Conservation (phyloP, 2,888 invertebrate genomes). For the Junonia oenone region DNA sequence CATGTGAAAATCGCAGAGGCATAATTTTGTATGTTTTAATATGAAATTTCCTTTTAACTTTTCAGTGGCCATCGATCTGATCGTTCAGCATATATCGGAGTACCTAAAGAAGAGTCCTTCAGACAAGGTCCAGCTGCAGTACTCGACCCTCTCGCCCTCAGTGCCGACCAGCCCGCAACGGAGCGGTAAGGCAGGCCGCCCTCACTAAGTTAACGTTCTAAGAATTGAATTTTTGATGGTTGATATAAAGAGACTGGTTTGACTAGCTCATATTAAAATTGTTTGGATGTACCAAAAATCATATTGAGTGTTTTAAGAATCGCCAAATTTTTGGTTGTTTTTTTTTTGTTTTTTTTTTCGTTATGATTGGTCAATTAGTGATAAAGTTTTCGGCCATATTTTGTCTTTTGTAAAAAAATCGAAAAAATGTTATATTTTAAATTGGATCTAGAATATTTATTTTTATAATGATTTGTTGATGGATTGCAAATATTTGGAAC, state of each 20-base stretch:
- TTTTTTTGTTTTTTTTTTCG: background rate
- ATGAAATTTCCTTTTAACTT: slow-evolving; percentile 42
- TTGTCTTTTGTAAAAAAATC: too few relatives aligned
- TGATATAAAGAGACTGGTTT: slow-evolving; percentile 8
- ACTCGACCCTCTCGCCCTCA: slow-evolving; percentile 46
- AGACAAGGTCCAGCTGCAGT: slow-evolving; percentile 42
- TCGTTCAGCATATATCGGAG: slow-evolving; percentile 97
- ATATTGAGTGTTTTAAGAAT: background rate
- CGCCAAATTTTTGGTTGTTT: background rate
- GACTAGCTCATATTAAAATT: background rate
- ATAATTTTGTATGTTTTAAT: too few relatives aligned
- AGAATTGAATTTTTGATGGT: background rate
- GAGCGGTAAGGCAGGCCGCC: slow-evolving; percentile 56
- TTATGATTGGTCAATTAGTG: background rate
- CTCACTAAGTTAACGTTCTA: slow-evolving; percentile 47
- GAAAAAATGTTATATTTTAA: background rate
- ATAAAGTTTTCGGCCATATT: background rate
- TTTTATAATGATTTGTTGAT: background rate
- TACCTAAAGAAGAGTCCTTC: slow-evolving; percentile 81
- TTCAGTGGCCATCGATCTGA: slow-evolving; percentile 97
- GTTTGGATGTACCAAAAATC: background rate
- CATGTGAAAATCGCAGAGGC: background rate
- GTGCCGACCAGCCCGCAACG: slow-evolving; percentile 66
- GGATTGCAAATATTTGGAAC: background rate
- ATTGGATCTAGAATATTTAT: background rate